A percentile compares a stretch with the other conserved stretches of the same genome.
These are phyloP conservation scores for Ageneiosus marmoratus DNA, from an alignment of 2,113 vertebrate species.

Conservation along the genomic window DNA sequence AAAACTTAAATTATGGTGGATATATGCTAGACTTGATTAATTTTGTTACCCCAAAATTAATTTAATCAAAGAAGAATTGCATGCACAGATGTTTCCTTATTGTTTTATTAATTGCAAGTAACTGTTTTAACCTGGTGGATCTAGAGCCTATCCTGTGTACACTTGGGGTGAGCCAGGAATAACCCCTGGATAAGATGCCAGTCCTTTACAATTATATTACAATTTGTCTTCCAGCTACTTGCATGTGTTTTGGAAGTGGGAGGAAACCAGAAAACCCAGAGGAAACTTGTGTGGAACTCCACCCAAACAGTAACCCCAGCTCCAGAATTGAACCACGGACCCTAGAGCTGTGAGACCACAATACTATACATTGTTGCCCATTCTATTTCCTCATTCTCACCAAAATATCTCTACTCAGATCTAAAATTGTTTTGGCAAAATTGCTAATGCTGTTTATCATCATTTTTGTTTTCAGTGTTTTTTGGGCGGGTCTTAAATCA, in stretches of 20 bases:
- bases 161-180: neutral
- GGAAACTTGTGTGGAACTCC: neutral
- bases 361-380: neutral
- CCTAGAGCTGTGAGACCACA: neutral
- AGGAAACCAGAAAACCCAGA: neutral
- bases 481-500: no score
- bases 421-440: neutral
- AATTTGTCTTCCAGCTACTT: neutral
- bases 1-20: no score
- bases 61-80: neutral
- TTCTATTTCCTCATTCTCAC: neutral
- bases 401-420: neutral
- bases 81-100: neutral
- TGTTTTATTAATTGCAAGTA: neutral
- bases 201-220: neutral
- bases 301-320: neutral
- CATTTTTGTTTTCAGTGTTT: no score
- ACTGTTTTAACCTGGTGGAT: neutral
- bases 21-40: neutral
- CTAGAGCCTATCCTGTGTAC: neutral
- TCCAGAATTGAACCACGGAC: neutral
- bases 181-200: neutral
- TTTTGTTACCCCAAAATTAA: neutral
- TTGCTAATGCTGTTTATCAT: no score
- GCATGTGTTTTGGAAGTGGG: neutral